Conservation (phyloP, 1,140 invertebrate genomes). For the Drosophila ogumai region DNA sequence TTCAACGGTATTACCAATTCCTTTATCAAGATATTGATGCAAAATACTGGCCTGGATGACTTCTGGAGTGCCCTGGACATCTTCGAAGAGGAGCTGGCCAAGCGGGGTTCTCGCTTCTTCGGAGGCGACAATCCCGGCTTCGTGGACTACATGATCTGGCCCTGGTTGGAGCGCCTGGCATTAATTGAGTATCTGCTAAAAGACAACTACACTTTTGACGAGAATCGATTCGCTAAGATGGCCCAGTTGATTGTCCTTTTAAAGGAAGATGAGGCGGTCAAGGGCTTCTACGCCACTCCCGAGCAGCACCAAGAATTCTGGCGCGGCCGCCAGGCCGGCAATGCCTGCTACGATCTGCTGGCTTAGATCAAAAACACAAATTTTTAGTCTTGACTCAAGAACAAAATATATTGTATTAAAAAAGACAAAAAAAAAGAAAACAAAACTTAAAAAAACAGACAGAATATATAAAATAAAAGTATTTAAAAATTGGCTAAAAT, state of each 20-base stretch:
- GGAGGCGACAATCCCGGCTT: slow-evolving; percentile 90
- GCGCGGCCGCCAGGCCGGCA: slow-evolving; percentile 35
- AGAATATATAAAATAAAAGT: not conserved
- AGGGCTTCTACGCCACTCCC: slow-evolving; percentile 42
- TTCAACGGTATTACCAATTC: slow-evolving; percentile 81
- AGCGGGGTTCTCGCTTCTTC: slow-evolving; percentile 88
- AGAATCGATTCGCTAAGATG: slow-evolving; percentile 52
- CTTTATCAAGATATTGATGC: slow-evolving; percentile 36
- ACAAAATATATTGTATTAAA: not conserved
- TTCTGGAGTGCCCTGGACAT: slow-evolving; percentile 86
- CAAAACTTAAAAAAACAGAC: not conserved
- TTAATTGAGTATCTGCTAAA: slow-evolving; percentile 26
- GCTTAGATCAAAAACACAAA: slow-evolving; percentile 16
- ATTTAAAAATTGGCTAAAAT: not conserved
- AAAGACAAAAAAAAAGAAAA: not conserved
- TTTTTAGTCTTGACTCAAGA: not conserved
- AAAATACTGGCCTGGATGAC: slow-evolving; percentile 29
- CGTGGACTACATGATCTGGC: slow-evolving; percentile 95
- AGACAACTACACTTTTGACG: slow-evolving; percentile 51
- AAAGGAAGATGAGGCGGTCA: slow-evolving; percentile 48
- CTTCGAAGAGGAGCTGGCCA: slow-evolving; percentile 89
- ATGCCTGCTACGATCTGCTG: slow-evolving; percentile 56
- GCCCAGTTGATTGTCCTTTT: slow-evolving; percentile 39
- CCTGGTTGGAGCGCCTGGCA: slow-evolving; percentile 91
- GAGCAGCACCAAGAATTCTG: slow-evolving; percentile 58